Evolutionary conservation across 2,888 invertebrate species (phyloP).

Genomic region (Ferdinandea cuprea): DNA sequence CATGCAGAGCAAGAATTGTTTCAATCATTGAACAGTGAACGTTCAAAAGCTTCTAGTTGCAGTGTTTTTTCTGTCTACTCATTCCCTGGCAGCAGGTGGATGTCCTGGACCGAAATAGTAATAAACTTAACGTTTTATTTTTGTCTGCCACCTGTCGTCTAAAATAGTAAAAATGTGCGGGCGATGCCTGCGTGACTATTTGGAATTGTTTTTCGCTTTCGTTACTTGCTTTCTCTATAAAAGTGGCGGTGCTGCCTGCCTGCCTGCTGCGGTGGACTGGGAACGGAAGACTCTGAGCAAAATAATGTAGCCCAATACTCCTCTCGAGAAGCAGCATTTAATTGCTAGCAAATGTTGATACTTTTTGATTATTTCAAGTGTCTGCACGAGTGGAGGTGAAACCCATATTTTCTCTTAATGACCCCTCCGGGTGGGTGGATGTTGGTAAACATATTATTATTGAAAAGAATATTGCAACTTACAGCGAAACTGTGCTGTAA

Average conservation of each 20-base stretch:
- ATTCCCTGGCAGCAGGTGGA: background rate
- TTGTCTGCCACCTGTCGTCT: constrained; percentile 57
- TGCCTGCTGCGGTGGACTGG: constrained; percentile 1
- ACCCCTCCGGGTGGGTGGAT: background rate
- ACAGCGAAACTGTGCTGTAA: background rate
- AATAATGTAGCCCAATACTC: constrained; percentile 46
- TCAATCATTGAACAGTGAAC: constrained; percentile 45
- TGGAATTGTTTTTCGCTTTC: constrained; percentile 30
- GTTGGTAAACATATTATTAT: constrained; percentile 29
- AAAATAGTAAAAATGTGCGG: constrained; percentile 37
- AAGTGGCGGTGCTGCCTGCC: constrained; percentile 8
- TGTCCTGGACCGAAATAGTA: constrained; percentile 37
- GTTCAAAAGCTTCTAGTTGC: constrained; percentile 27
- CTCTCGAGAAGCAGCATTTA: constrained; percentile 36
- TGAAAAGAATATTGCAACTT: background rate
- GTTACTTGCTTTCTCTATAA: no score
- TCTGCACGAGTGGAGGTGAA: constrained; percentile 26
- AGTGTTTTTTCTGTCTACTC: constrained; percentile 11
- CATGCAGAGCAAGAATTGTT: constrained; percentile 32
- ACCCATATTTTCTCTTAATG: constrained; percentile 38
- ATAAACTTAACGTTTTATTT: constrained; percentile 53
- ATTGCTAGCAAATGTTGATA: constrained; percentile 50
- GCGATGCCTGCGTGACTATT: constrained; percentile 38
- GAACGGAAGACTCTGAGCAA: no score
- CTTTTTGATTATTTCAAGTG: constrained; percentile 44